These are phyloP conservation scores for Fringilla coelebs DNA, from an alignment of 2,797 vertebrate genomes.

Conservation along the genomic window DNA sequence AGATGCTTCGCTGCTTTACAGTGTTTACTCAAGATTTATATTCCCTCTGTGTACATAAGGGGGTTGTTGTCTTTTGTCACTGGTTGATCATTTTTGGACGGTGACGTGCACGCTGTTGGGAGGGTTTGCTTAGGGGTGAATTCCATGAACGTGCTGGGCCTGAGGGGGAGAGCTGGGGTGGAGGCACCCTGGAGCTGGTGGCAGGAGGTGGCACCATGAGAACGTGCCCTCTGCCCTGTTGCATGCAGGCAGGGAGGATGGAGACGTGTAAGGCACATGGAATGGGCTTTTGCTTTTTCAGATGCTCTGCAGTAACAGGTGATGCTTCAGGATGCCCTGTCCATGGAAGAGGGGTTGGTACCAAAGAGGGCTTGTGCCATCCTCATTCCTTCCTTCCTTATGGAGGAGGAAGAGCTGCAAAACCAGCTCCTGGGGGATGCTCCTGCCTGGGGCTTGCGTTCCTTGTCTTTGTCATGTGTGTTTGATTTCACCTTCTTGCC, in stretches of 20 bases:
- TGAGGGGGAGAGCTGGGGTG: background rate
- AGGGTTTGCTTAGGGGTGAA: background rate
- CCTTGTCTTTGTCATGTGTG: accelerated
- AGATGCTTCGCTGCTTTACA: slow-evolving; percentile 58
- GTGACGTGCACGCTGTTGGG: accelerated
- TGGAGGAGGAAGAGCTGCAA: background rate
- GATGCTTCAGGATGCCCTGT: background rate
- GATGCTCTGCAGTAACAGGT: background rate
- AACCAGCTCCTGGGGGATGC: background rate
- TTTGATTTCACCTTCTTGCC: background rate
- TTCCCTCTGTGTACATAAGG: background rate
- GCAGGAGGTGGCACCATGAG: background rate
- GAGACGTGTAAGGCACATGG: accelerated
- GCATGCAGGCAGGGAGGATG: background rate
- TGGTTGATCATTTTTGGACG: background rate
- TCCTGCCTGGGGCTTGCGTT: background rate
- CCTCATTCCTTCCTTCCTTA: background rate
- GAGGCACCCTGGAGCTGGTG: background rate
- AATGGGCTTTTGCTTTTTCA: background rate
- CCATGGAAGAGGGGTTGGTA: background rate
- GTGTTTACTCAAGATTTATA: slow-evolving; percentile 66
- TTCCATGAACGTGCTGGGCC: background rate
- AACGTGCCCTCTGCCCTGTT: background rate
- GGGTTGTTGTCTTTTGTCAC: background rate
- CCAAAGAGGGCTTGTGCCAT: background rate